These are phyloP conservation scores for Mamestra brassicae DNA, from an alignment of 2,888 invertebrate species.

Conservation along the genomic window DNA sequence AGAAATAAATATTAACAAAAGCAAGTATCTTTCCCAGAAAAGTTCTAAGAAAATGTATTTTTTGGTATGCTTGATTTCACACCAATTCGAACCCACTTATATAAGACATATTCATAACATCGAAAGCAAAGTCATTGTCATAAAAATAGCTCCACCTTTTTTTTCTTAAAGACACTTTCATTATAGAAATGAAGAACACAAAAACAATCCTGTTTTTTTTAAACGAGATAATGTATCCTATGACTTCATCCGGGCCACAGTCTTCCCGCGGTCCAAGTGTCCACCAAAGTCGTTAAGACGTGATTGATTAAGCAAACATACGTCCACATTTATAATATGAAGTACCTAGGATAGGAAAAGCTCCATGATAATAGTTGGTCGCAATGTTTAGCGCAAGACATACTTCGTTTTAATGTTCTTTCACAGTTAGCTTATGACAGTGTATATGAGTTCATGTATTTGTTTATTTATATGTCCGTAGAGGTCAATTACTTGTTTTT, in stretches of 20 bases:
- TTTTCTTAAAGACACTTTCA: not conserved
- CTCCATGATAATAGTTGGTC: no score
- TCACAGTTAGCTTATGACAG: no score
- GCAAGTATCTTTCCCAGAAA: not conserved
- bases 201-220: no score
- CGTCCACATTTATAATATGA: not conserved
- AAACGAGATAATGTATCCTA: no score
- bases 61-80: not conserved
- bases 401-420: no score
- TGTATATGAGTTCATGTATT: no score
- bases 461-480: no score
- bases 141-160: not conserved
- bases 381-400: no score
- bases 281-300: not conserved
- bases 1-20: not conserved
- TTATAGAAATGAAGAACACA: not conserved
- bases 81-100: not conserved
- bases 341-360: not conserved
- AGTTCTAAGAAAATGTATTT: not conserved
- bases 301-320: not conserved
- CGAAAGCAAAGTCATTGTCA: not conserved
- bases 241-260: no score
- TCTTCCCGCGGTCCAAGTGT: no score
- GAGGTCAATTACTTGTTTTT: no score
- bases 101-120: not conserved